Base-by-base conservation (phyloP, 1,140 invertebrate species). In the Aphis craccivora region DNA sequence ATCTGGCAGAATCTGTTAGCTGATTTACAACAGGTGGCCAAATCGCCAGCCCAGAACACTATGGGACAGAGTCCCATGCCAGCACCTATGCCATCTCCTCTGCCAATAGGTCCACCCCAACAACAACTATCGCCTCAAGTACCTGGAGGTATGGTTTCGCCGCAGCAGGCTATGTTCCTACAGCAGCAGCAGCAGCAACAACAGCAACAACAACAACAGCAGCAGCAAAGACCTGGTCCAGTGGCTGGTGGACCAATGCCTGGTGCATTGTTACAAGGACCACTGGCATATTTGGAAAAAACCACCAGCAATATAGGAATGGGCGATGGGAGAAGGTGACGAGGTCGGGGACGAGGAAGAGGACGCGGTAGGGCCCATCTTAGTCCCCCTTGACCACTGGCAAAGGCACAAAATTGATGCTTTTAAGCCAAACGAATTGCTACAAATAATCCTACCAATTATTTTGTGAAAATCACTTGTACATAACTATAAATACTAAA, bases 1-100 rank as follows among this genome's bases (percentile, higher is more conserved):
- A 96, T 97, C 84, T 99, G 98, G 98, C 98, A 99, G 95, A 97
- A 96, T 94, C 95, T 99, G 48, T 95, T 99, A 23, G 97, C 97
- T 1, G 98, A 98, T 95, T 94, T 97, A 93, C 95, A 94, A 90
- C 96, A 95, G 76, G 96, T 95, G 96, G 95, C 96, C 76, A 95
- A 96, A 94, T 95, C 95, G 76, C 94, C 94, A 1, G 94, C 94
- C 22, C 88, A 93, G 25, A 94, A 84, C 8, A 87, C 94, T 5
- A 92, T 84, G 86, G 84, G 76, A 11, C 92, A 92, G n/a, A 94
- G 67, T 90, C 94, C 91, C 1, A 88, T 93, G 53, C 86, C 91
- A 8, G 60, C 92, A 20, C 94, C 94, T 8, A 88, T 87, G 83
- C 94, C 88, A 2, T 90, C 93, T 25, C 91, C 90, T 0, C 14